These are phyloP conservation scores for Craseonycteris thonglongyai DNA, from an alignment of 2,113 vertebrate genomes.

Conservation along the genomic window DNA sequence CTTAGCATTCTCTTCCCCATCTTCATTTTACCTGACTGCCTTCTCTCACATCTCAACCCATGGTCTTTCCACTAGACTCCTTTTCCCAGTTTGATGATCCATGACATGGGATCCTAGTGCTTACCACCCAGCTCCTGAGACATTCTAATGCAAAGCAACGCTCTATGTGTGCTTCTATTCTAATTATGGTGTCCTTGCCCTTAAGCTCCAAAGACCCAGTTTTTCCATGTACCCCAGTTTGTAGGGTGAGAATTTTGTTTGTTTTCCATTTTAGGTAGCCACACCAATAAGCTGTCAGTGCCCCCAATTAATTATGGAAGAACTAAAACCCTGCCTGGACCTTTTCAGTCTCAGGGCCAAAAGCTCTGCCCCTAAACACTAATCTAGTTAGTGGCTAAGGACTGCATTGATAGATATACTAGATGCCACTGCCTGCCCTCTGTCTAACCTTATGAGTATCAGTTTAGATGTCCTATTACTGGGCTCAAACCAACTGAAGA, in stretches of 20 bases:
- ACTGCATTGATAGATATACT: not conserved
- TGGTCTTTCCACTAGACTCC: not conserved
- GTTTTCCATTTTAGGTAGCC: not conserved
- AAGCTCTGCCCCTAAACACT: not conserved
- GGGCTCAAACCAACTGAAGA: not conserved
- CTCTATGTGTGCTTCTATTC: not conserved
- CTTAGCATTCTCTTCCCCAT: not conserved
- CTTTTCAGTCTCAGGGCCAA: not conserved
- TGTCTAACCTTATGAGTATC: not conserved
- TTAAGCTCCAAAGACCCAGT: not conserved
- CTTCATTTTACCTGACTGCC: not conserved
- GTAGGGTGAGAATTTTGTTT: not conserved
- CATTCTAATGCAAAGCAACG: not conserved
- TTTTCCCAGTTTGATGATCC: not conserved
- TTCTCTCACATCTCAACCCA: not conserved
- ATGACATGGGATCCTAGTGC: not conserved
- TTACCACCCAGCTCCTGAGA: not conserved
- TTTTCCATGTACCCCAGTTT: not conserved
- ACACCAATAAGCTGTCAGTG: not conserved
- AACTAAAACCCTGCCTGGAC: not conserved
- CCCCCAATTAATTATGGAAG: not conserved
- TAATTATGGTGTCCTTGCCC: not conserved
- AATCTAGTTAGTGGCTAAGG: not conserved
- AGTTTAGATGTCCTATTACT: not conserved
- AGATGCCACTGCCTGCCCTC: not conserved